A percentile compares a stretch with the other conserved stretches of the same genome.
These are phyloP conservation scores for Eupeodes luniger DNA, from an alignment of 2,888 invertebrate species.

Conservation along the genomic window DNA sequence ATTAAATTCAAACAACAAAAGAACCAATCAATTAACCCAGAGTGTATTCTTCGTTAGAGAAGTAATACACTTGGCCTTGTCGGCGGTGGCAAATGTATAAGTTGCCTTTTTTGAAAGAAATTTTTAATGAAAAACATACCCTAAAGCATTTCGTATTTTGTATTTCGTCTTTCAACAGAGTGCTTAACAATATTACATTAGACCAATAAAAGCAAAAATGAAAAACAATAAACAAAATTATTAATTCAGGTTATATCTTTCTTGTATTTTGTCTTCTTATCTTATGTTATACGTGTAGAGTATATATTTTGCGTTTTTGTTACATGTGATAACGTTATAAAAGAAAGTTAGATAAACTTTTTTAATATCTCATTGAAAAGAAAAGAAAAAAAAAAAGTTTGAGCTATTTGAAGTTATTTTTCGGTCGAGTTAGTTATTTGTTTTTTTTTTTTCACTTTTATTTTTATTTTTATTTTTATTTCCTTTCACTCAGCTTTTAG, in stretches of 20 bases:
- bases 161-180: slow-evolving; percentile 45
- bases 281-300: background rate
- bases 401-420: slow-evolving; percentile 47
- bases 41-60: slow-evolving; percentile 8
- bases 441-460: slow-evolving; percentile 15
- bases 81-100: slow-evolving; percentile 4
- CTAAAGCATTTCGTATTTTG: slow-evolving; percentile 24
- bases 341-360: slow-evolving; percentile 31
- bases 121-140: slow-evolving; percentile 71
- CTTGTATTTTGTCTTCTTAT: slow-evolving; percentile 18
- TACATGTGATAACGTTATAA: slow-evolving; percentile 30
- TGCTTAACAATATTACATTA: slow-evolving; percentile 70
- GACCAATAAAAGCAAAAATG: slow-evolving; percentile 54
- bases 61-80: slow-evolving; percentile 5
- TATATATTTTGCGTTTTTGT: background rate
- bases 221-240: slow-evolving; percentile 73
- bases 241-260: slow-evolving; percentile 64
- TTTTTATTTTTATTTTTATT: slow-evolving; percentile 23
- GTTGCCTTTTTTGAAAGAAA: slow-evolving; percentile 35
- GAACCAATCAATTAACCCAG: background rate
- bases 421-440: slow-evolving; percentile 49
- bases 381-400: slow-evolving; percentile 22
- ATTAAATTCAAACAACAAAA: background rate
- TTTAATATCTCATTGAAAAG: slow-evolving; percentile 39
- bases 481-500: slow-evolving; percentile 6